Base-by-base conservation (phyloP, 2,113 vertebrate genomes). In the Ictalurus furcatus region DNA sequence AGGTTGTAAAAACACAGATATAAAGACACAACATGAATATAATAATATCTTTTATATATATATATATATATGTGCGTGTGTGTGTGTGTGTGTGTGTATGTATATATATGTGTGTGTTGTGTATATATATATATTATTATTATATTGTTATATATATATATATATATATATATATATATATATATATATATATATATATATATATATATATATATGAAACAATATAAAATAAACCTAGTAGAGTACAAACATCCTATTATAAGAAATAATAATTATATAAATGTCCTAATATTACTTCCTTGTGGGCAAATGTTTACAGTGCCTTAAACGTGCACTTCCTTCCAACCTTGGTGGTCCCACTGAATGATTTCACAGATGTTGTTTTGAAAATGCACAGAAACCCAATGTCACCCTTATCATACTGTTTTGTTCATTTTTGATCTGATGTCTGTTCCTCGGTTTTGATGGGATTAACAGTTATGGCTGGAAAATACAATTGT, bases 291-390 rank as follows among this genome's bases (percentile, higher is more conserved):
- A 44, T 25, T 11, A 23, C 40, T 78, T 78, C 34, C 44, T 78
- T 74, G 30, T 88, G 69, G 84, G 85, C 81, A 88, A 52, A 87
- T 87, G 52, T 48, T 28, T 71, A 88, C 3, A 91, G 89, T 94
- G 86, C 90, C 88, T 74, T 83, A 14, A 65, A 91, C 89, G 81
- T 90, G 74, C 85, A 92, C 89, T 93, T 95, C 91, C 93, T 92
- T 54, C 76, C 44, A 91, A 73, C 83, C 61, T 84, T 93, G 94
- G 94, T 95, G 94, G 94, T 94, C 94, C 88, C 14, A 58, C 61
- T 91, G 88, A 95, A 91, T 92, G 85, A 79, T 92, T 94, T 92
- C 92, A 91, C 94, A 96, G 94, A 95, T 94, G 93, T 28, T 52
- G 40, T 44, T 83, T 44, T 71, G 80, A 84, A 88, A 91, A 84